Conservation (phyloP, 2,888 invertebrate genomes). For the Myopa testacea region DNA sequence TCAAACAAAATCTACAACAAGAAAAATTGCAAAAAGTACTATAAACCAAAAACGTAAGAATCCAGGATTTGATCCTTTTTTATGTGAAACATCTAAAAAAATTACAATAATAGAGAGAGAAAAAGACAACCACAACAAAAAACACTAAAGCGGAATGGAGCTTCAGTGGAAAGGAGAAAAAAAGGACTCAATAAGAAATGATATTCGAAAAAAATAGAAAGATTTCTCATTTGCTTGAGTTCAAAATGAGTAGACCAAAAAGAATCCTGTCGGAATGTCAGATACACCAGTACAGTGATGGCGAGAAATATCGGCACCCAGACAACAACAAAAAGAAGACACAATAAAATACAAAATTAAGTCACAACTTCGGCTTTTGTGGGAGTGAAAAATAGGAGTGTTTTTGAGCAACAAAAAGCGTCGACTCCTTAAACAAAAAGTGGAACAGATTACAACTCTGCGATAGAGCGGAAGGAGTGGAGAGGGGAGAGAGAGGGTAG, state of each 20-base stretch:
- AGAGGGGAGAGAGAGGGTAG: neutral
- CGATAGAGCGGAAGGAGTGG: neutral
- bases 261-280: slow-evolving; percentile 27
- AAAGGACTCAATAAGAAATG: neutral
- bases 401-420: neutral
- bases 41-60: neutral
- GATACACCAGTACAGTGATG: neutral
- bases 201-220: neutral
- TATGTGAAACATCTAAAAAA: slow-evolving; percentile 44
- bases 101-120: slow-evolving; percentile 36
- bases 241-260: slow-evolving; percentile 10
- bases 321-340: neutral
- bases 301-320: neutral
- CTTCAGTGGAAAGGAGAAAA: too few species aligned
- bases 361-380: neutral
- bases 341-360: neutral
- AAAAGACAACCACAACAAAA: neutral
- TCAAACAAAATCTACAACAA: neutral
- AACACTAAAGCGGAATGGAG: too few species aligned
- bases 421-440: neutral
- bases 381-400: neutral
- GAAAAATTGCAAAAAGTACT: neutral
- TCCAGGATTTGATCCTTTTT: slow-evolving; percentile 49
- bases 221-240: neutral
- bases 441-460: neutral